These are phyloP conservation scores for Petrophora chlorosata DNA, from an alignment of 2,888 invertebrate species.

Conservation along the genomic window DNA sequence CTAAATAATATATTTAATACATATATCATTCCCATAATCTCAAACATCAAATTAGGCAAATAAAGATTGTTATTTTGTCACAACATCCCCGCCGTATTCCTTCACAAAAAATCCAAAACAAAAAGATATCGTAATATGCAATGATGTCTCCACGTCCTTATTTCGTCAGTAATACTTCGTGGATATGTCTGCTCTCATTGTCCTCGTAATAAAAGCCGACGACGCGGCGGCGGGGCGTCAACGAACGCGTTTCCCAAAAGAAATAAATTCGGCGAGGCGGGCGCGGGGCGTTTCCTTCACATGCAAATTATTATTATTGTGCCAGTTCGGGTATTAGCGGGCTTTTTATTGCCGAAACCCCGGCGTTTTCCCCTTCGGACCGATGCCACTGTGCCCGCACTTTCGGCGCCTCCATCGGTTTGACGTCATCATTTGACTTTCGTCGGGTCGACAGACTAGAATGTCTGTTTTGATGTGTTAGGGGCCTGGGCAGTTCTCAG, in stretches of 20 bases:
- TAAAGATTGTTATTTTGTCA: too few species aligned
- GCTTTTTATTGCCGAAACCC: constrained; percentile 51
- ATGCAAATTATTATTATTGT: constrained; percentile 73
- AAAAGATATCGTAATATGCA: constrained; percentile 32
- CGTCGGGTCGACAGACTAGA: constrained; percentile 25
- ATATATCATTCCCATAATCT: too few species aligned
- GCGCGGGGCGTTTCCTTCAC: constrained; percentile 54
- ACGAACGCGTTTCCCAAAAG: constrained; percentile 47
- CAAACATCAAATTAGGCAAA: too few species aligned
- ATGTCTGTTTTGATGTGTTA: constrained; percentile 25
- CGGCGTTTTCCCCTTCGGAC: constrained; percentile 30
- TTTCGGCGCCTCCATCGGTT: constrained; percentile 34
- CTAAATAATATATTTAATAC: too few species aligned
- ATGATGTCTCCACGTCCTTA: constrained; percentile 12
- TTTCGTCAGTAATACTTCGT: constrained; percentile 12
- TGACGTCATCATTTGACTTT: constrained; percentile 42
- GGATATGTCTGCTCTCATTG: constrained; percentile 13
- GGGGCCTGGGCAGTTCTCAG: constrained; percentile 9
- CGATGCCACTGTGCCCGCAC: constrained; percentile 35
- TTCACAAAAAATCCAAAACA: background rate
- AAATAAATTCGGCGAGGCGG: constrained; percentile 54
- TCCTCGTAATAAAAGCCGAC: constrained; percentile 47
- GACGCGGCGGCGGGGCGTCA: constrained; percentile 37
- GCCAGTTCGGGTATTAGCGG: constrained; percentile 62
- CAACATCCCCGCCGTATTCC: too few species aligned